Evolutionary conservation across 2,113 vertebrate genomes (phyloP).

Genomic region (Ctenodactylus gundi): DNA sequence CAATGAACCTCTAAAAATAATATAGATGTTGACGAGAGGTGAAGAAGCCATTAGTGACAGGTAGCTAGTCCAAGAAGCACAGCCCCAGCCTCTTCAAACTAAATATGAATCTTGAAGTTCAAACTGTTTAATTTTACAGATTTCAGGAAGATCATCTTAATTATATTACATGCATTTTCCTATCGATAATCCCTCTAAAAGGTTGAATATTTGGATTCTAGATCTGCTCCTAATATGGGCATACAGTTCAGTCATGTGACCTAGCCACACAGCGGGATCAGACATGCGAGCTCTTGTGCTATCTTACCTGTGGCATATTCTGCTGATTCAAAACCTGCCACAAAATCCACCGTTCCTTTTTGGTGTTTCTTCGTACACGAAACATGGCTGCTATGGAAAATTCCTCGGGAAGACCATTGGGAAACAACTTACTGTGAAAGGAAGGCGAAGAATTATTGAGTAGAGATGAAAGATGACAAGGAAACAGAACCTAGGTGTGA

Average conservation of each 20-base stretch:
- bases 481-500: neutral
- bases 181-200: neutral
- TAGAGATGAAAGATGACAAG: neutral
- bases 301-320: constrained; percentile 90
- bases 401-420: constrained; percentile 91
- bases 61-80: neutral
- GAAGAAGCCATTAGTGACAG: neutral
- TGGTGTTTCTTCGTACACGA: constrained; percentile 92
- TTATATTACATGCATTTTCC: neutral
- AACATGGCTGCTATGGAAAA: constrained; percentile 90
- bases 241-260: neutral
- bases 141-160: neutral
- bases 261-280: neutral
- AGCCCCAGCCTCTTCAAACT: neutral
- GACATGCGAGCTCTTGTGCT: neutral
- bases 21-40: neutral
- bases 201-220: neutral
- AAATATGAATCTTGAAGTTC: neutral
- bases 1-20: neutral
- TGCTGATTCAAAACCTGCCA: constrained; percentile 93
- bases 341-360: constrained; percentile 95
- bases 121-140: neutral
- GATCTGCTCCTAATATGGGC: neutral
- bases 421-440: constrained; percentile 89
- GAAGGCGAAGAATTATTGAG: neutral